phyloP scores from a whole-genome alignment of 2,888 invertebrate species.

The Pediacus dermestoides region DNA sequence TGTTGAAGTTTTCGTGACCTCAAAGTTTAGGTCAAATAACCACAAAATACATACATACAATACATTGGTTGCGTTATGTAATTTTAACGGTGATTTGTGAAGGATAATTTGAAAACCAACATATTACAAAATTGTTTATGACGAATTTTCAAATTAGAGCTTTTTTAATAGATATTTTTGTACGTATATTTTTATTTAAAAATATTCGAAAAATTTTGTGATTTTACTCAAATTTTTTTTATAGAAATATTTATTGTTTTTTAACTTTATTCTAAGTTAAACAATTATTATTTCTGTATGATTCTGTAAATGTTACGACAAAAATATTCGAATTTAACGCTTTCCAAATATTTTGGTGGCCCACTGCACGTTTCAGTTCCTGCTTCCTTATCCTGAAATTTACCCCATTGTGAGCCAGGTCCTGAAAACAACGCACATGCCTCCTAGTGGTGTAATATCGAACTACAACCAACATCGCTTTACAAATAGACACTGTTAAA shows the following conservation, averaged over 20 bases:
- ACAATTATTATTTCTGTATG: no score
- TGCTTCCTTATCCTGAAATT: constrained; percentile 25
- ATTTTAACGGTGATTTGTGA: constrained; percentile 7
- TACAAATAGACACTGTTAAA: constrained; percentile 36
- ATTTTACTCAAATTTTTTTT: no score
- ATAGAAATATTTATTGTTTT: no score
- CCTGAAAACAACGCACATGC: constrained; percentile 27
- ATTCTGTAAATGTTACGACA: no score
- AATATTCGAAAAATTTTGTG: constrained; percentile 7
- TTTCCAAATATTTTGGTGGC: no score
- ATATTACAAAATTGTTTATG: constrained; percentile 8
- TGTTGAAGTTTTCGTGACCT: no score
- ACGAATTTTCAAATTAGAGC: constrained; percentile 1
- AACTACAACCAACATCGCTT: constrained; percentile 38
- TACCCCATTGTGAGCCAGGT: constrained; percentile 34
- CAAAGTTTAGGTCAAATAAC: no score
- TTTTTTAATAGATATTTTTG: constrained; percentile 9
- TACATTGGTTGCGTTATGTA: constrained; percentile 3
- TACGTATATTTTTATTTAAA: no score
- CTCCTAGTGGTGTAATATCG: constrained; percentile 39
- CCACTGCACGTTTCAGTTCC: no score
- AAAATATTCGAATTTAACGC: no score
- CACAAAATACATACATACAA: background rate
- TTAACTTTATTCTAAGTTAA: no score
- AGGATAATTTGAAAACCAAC: constrained; percentile 5